Evolutionary conservation across 1,140 invertebrate genomes (phyloP).

Genomic region (Caenorhabditis elegans): WBcel235 BX284602.5:7288001-7288500

Average conservation of each 20-base stretch:
- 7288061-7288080: background rate
- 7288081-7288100: background rate
- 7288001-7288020: background rate
- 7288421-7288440: too few relatives aligned
- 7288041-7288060: background rate
- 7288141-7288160: background rate
- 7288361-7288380: too few relatives aligned
- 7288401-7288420: too few relatives aligned
- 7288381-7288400: too few relatives aligned
- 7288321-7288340: too few relatives aligned
- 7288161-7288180: background rate
- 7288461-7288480: too few relatives aligned
- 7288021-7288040: background rate
- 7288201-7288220: background rate
- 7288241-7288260: background rate
- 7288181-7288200: background rate
- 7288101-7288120: slow-evolving; percentile 3
- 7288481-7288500: too few relatives aligned
- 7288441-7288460: too few relatives aligned
- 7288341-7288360: too few relatives aligned
- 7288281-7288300: too few relatives aligned
- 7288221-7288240: background rate
- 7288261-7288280: too few relatives aligned
- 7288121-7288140: background rate
- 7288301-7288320: too few relatives aligned